Evolutionary conservation across 2,888 invertebrate species (phyloP).

Genomic region (Acleris emargana): DNA sequence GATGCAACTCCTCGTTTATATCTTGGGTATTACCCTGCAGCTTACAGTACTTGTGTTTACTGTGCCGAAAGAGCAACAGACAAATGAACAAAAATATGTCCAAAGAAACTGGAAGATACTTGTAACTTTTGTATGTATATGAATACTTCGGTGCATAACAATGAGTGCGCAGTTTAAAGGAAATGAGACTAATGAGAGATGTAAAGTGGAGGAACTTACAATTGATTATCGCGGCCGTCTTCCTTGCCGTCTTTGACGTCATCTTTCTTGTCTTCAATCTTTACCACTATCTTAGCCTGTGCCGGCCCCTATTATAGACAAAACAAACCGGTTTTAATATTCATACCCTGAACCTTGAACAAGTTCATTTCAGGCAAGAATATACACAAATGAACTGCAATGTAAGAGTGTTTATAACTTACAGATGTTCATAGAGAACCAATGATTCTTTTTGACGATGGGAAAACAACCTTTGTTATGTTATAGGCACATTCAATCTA

Average conservation of each 20-base stretch:
- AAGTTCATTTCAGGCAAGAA: too few relatives aligned
- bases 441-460: too few relatives aligned
- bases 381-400: too few relatives aligned
- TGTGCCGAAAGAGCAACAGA: conserved; percentile 36
- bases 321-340: neutral
- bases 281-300: conserved; percentile 53
- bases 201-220: conserved; percentile 80
- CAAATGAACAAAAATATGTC: conserved; percentile 21
- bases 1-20: conserved; percentile 40
- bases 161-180: conserved; percentile 12
- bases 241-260: conserved; percentile 85
- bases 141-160: neutral
- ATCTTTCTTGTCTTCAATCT: conserved; percentile 67
- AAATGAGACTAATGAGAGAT: neutral
- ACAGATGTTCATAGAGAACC: too few relatives aligned
- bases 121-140: neutral
- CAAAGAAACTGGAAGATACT: conserved; percentile 12
- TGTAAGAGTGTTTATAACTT: too few relatives aligned
- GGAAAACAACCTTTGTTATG: too few relatives aligned
- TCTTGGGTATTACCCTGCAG: conserved; percentile 45
- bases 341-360: too few relatives aligned
- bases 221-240: conserved; percentile 92
- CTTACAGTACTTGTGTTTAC: conserved; percentile 39
- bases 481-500: too few relatives aligned
- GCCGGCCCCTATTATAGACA: conserved; percentile 39